Conservation (phyloP, 2,888 invertebrate species). For the Acronicta aceris region DNA sequence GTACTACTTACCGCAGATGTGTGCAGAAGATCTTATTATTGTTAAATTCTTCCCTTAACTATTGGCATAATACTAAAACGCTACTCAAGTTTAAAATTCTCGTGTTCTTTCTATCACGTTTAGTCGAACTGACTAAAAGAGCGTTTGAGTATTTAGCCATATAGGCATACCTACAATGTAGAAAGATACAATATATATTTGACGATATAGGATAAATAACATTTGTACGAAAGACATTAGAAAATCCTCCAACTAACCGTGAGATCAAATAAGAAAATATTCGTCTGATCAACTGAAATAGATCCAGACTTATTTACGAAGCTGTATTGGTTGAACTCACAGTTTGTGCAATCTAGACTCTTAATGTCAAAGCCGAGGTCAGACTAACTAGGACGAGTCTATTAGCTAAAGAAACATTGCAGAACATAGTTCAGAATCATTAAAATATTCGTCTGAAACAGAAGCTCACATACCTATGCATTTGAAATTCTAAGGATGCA, state of each 20-base stretch:
- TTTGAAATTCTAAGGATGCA: too few species aligned
- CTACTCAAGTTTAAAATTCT: too few species aligned
- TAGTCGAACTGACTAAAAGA: too few species aligned
- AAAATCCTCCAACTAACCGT: slow-evolving; percentile 2
- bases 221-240: neutral
- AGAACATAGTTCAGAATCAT: slow-evolving; percentile 16
- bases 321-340: slow-evolving; percentile 12
- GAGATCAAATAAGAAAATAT: slow-evolving; percentile 23
- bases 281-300: slow-evolving; percentile 34
- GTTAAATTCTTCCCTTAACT: too few species aligned
- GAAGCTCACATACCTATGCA: slow-evolving; percentile 11
- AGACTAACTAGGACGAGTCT: slow-evolving; percentile 16
- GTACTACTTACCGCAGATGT: too few species aligned
- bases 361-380: slow-evolving; percentile 29
- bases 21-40: too few species aligned
- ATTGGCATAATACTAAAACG: too few species aligned
- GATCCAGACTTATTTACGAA: slow-evolving; percentile 36
- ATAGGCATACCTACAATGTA: too few species aligned
- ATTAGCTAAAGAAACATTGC: slow-evolving; percentile 18
- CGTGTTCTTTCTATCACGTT: too few species aligned
- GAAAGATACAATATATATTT: too few species aligned
- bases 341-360: slow-evolving; percentile 14
- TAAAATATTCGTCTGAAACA: slow-evolving; percentile 17
- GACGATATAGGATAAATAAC: neutral
- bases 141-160: too few species aligned